Conservation (phyloP, 92 coral and sea anemone genomes). For the Epizoanthus fatuus region DNA sequence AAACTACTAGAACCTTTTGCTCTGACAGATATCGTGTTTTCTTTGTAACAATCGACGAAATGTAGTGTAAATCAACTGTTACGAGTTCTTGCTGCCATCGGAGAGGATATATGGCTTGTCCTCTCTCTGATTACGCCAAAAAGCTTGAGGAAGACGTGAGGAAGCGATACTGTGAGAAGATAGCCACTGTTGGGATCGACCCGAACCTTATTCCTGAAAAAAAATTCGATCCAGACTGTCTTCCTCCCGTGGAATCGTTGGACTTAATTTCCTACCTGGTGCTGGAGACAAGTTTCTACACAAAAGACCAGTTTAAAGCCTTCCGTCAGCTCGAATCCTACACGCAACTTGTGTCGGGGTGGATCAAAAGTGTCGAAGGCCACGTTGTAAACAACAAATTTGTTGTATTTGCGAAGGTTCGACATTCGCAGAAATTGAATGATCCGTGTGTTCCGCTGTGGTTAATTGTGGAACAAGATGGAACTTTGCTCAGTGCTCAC, state of each 20-base stretch:
- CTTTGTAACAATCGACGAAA: too few species aligned
- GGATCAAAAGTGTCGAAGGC: conserved; percentile 60
- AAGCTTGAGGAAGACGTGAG: conserved; percentile 12
- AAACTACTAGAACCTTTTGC: too few species aligned
- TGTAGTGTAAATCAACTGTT: too few species aligned
- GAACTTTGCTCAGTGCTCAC: conserved; percentile 64
- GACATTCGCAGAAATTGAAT: conserved; percentile 64
- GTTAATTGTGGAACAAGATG: conserved; percentile 63
- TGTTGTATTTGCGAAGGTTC: conserved; percentile 67
- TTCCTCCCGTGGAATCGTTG: conserved; percentile 47
- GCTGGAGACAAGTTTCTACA: conserved; percentile 70
- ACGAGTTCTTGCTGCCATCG: too few species aligned
- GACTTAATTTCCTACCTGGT: conserved; percentile 50
- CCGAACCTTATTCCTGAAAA: conserved; percentile 48
- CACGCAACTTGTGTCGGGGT: conserved; percentile 66
- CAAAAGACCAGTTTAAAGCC: conserved; percentile 65
- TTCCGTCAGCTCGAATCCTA: conserved; percentile 62
- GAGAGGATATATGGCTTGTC: not conserved
- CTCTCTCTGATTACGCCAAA: conserved; percentile 30
- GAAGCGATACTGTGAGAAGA: conserved; percentile 36
- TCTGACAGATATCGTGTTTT: too few species aligned
- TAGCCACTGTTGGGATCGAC: conserved; percentile 39
- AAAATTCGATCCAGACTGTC: conserved; percentile 32
- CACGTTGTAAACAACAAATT: conserved; percentile 45
- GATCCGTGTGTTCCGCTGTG: conserved; percentile 55